Evolutionary conservation across 2,888 invertebrate species (phyloP), one percentile per base, ranked within the genome.

Genomic region (Hetaerina titia): DNA sequence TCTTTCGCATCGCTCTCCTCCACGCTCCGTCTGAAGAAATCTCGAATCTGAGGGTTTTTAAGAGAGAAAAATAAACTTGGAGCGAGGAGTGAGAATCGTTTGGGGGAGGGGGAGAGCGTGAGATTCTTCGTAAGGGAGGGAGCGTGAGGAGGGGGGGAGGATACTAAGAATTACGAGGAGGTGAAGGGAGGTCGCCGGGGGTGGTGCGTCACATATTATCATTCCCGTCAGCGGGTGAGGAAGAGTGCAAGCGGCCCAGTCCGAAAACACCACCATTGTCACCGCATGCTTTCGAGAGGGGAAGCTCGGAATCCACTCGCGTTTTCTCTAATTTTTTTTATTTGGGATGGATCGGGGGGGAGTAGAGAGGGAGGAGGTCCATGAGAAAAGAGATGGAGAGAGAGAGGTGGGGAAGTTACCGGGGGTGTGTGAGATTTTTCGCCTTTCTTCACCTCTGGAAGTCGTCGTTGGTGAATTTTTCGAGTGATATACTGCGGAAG

Each of bases 61-160:
- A 81, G 81, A 81, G 81, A 31, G 81, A 13, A 81, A 81, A 81
- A 81, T 81, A 81, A 81, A 81, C 81, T 81, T 25, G 31, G 81
- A 31, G 81, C 81, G 81, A 81, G 81, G 81, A 31, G 31, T 81
- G 81, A 31, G 81, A 31, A 81, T 81, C 13, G 31, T 81, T 7
- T 15, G 81, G 81, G 13, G 81, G 45, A 25, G 25, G 9, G 25
- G 19, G 31, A 31, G 31, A 31, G 69, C 17, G n/a, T 69, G 69
- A 60, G 45, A 45, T 45, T 45, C 45, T 45, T 45, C 45, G 45
- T 45, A 60, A 17, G 17, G 60, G 11, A 15, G 60, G 60, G 7
- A 7, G 19, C 22, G 69, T 11, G 69, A 69, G 25, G 74, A 9
- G 25, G 31, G 74, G 15, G 81, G 5, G 81, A 9, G 31, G 81